These are phyloP conservation scores for Athene cunicularia DNA, from an alignment of 2,113 vertebrate genomes.

Conservation along the genomic window DNA sequence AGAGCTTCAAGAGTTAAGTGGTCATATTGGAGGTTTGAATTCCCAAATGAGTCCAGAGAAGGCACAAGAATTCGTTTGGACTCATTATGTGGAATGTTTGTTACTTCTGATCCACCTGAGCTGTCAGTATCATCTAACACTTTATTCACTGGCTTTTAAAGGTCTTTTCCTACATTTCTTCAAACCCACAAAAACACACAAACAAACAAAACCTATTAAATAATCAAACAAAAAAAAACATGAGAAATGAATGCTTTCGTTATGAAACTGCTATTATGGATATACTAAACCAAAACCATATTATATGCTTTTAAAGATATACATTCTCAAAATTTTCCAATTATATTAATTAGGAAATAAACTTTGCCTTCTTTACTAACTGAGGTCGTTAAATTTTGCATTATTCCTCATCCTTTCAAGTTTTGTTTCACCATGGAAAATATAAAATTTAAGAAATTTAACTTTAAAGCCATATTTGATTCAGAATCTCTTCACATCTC, in stretches of 20 bases:
- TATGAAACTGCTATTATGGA: background rate
- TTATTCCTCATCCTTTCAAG: background rate
- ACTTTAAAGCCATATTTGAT: background rate
- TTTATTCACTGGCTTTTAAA: background rate
- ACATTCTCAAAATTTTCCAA: background rate
- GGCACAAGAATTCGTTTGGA: background rate
- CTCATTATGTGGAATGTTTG: background rate
- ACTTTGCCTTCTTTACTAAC: background rate
- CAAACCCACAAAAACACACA: background rate
- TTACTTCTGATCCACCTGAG: background rate
- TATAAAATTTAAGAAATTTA: fast-evolving
- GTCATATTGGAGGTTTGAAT: background rate
- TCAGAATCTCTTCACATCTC: background rate
- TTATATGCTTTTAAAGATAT: background rate
- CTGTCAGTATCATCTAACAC: background rate
- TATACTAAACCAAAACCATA: background rate
- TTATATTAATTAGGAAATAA: background rate
- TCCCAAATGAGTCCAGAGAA: background rate
- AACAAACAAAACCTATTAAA: background rate
- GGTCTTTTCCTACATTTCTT: background rate
- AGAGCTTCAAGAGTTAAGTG: background rate
- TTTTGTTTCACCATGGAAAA: background rate
- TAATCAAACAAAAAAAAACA: background rate
- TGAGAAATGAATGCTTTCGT: background rate
- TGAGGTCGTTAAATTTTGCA: fast-evolving